phyloP scores from a whole-genome alignment of 1,140 invertebrate species.

The Phortica variegata region DNA sequence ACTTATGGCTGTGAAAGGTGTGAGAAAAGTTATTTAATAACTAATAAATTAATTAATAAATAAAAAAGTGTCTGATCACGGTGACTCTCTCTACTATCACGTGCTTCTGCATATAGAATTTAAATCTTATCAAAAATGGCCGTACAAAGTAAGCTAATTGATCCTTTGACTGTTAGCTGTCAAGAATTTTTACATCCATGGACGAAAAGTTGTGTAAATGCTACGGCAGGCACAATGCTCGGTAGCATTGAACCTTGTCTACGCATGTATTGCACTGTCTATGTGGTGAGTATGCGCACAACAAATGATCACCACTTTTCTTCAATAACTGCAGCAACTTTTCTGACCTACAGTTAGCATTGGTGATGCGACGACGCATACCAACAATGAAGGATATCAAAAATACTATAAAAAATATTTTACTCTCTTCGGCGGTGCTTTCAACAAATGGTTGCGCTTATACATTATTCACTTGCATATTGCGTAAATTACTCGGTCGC shows the following conservation, averaged over 20 bases:
- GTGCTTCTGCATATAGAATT: no score
- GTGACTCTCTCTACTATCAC: no score
- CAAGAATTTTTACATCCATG: constrained; percentile 75
- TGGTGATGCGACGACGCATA: constrained; percentile 67
- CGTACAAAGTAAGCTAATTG: constrained; percentile 64
- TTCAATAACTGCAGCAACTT: no score
- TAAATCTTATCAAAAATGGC: constrained; percentile 67
- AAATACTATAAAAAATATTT: constrained; percentile 65
- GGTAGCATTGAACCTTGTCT: constrained; percentile 64
- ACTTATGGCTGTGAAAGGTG: no score
- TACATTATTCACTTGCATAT: constrained; percentile 66
- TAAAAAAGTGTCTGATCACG: constrained; percentile 3
- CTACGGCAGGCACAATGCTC: constrained; percentile 65
- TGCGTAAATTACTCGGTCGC: constrained; percentile 63
- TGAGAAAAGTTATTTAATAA: no score
- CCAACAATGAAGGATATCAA: constrained; percentile 66
- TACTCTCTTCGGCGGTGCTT: constrained; percentile 74
- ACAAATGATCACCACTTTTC: background rate
- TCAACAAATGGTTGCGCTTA: constrained; percentile 71
- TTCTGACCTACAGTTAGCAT: constrained; percentile 69
- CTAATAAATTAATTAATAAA: constrained; percentile 14
- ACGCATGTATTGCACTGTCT: constrained; percentile 74
- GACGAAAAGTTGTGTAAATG: constrained; percentile 68
- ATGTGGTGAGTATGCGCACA: constrained; percentile 67
- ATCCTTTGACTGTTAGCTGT: constrained; percentile 59